Base-by-base conservation (phyloP, 2,888 invertebrate genomes). In the Ichneumoninae sp. region DNA sequence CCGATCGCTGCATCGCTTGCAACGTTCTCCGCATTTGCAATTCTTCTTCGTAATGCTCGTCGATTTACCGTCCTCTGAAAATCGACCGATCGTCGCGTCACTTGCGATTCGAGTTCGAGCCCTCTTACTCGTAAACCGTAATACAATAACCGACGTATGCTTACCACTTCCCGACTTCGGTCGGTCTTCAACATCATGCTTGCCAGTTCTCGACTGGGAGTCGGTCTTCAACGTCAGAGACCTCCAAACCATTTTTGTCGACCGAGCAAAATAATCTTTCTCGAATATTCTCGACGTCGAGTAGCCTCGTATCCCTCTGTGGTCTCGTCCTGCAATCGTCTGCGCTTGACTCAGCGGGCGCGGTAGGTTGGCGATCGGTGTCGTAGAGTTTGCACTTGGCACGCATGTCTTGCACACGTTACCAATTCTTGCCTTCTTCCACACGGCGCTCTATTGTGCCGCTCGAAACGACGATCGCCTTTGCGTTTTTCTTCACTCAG, bases 171-270 rank as follows among this genome's bases (percentile, higher is more conserved):
- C 88, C 8, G 69, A 86, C 72, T 88, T 83, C 60, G 87, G 78
- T 89, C 87, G 87, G 86, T 87, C 82, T 90, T 91, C 70, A 81
- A 84, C 76, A 8, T 10, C 54, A 26, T 60, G 82, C 88, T 89
- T 88, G 90, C 91, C 90, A 75, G 85, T 71, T 54, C 87, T 88
- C 10, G 69, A 86, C 72, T 88, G 84, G 60, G 87, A 82, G 80
- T 89, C 88, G 87, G 86, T 87, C 83, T 90, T 91, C 68, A 82
- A 84, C 76, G 89, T 91, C 36, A 90, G 85, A 5, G 85, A 68
- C 47, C 89, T 88, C 92, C 92, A 92, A 74, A 90, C 90, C 92
- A 92, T 92, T 86, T 85, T 89, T 72, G 74, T 82, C 83, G 76
- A 69, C 62, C 78, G 74, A 71, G 68, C 62, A 74, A 57, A 22